phyloP scores from a whole-genome alignment of 2,888 invertebrate species.

The Listrodromus nycthemerus region DNA sequence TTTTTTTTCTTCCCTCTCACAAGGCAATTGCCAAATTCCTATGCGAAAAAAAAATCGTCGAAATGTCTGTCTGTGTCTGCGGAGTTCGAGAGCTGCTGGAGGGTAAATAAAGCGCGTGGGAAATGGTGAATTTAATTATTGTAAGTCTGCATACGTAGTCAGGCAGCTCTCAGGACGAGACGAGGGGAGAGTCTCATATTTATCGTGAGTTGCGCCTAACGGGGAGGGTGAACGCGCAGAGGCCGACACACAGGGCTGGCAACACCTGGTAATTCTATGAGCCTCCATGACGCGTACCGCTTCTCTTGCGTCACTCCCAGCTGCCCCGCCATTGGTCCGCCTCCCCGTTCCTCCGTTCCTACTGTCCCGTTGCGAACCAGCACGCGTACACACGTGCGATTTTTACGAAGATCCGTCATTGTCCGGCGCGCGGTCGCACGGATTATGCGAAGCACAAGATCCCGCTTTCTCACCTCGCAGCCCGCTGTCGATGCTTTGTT shows the following conservation, averaged over 20 bases:
- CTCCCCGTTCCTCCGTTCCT: constrained; percentile 55
- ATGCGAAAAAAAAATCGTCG: not conserved
- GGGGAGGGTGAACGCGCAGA: constrained; percentile 66
- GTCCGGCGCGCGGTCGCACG: constrained; percentile 40
- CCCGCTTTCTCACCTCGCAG: constrained; percentile 50
- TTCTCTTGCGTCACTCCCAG: constrained; percentile 73
- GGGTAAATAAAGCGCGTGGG: constrained; percentile 48
- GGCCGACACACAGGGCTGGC: constrained; percentile 63
- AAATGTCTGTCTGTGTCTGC: not conserved
- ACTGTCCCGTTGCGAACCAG: constrained; percentile 49
- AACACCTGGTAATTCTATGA: constrained; percentile 79
- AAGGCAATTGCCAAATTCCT: not conserved
- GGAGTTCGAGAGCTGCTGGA: not conserved
- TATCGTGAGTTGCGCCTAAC: constrained; percentile 64
- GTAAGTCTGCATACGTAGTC: constrained; percentile 30
- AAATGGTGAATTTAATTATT: constrained; percentile 59
- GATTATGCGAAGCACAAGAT: constrained; percentile 34
- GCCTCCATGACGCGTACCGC: constrained; percentile 70
- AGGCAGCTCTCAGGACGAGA: constrained; percentile 5
- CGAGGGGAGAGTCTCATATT: constrained; percentile 48
- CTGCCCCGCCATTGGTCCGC: constrained; percentile 61
- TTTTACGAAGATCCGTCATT: constrained; percentile 45
- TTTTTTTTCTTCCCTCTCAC: not conserved
- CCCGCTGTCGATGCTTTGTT: constrained; percentile 37
- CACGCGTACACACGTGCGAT: constrained; percentile 50